Base-by-base conservation (phyloP, 2,797 vertebrate genomes). In the Acomys russatus region DNA sequence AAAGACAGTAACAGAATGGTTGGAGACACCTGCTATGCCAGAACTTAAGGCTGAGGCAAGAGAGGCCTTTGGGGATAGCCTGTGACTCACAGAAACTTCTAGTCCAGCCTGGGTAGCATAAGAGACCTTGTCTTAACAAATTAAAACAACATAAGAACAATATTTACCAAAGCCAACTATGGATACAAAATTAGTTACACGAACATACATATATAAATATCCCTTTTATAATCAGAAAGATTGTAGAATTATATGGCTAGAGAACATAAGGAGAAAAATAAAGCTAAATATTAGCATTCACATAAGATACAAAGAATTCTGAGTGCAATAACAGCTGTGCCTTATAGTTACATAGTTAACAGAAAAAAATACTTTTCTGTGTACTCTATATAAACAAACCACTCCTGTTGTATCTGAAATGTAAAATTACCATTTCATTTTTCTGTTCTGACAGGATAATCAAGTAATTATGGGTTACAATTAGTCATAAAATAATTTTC, bases 401-500 rank as follows among this genome's bases (percentile, higher is more conserved):
- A 10, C 88, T 91, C 64, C 64, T 93, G 25, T 80, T 94, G 18
- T 95, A 83, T 74, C 77, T 94, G 28, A 96, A 56, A 91, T 86
- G 12, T 90, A 94, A 95, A 96, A 85, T 90, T 87, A 88, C 25
- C 23, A 78, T 85, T 94, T 92, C 84, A 94, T 64, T 33, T 96
- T 95, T 88, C 73, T 64, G 64, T 79, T 96, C 9, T 91, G 87
- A 87, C n/a, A 77, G 23, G 71, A 95, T 63, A 92, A 33, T 92
- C 59, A 86, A 83, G 74, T 61, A 96, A 95, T 87, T 94, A 95
- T 38, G 15, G 6, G 6, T 23, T 68, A 11, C 51, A 95, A 93
- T 89, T 89, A 96, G 92, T 54, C 12, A 92, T 61, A 92, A 95
- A 96, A 78, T 71, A 94, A 87, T 80, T 87, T 95, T 61, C 23